phyloP scores from a whole-genome alignment of 2,888 invertebrate species.

The Syritta pipiens region DNA sequence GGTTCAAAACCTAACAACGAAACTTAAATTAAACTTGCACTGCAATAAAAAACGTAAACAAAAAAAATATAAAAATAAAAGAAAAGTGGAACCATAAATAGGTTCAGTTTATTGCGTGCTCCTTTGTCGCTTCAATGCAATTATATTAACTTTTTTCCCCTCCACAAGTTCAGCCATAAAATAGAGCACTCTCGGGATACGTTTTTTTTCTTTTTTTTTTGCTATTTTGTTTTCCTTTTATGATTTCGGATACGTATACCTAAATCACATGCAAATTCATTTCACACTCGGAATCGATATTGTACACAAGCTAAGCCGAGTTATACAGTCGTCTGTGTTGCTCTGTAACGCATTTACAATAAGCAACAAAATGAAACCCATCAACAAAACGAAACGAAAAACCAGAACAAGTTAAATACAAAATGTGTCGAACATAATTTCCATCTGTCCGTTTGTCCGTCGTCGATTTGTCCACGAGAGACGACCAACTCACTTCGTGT shows the following conservation, averaged over 20 bases:
- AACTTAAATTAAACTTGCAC: background rate
- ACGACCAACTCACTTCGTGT: background rate
- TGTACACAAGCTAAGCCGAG: constrained; percentile 3
- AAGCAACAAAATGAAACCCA: too few relatives aligned
- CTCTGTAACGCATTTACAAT: constrained; percentile 26
- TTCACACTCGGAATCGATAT: constrained; percentile 35
- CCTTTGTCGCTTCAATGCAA: constrained; percentile 19
- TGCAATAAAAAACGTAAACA: background rate
- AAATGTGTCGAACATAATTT: constrained; percentile 57
- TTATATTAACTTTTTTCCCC: constrained; percentile 8
- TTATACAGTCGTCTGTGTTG: background rate
- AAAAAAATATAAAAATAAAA: constrained; percentile 9
- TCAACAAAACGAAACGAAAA: constrained; percentile 53
- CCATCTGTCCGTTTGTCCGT: constrained; percentile 31
- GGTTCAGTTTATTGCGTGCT: background rate
- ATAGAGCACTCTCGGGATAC: background rate
- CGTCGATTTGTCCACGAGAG: too few relatives aligned
- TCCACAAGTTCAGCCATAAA: constrained; percentile 18
- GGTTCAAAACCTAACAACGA: too few relatives aligned
- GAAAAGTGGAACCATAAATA: constrained; percentile 6
- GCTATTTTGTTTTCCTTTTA: constrained; percentile 10
- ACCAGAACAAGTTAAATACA: constrained; percentile 42
- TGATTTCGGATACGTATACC: background rate
- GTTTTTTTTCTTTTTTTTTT: constrained; percentile 7
- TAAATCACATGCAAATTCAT: constrained; percentile 48